These are phyloP conservation scores for Glaucomys volans DNA, from an alignment of 2,113 vertebrate genomes.

Conservation along the genomic window DNA sequence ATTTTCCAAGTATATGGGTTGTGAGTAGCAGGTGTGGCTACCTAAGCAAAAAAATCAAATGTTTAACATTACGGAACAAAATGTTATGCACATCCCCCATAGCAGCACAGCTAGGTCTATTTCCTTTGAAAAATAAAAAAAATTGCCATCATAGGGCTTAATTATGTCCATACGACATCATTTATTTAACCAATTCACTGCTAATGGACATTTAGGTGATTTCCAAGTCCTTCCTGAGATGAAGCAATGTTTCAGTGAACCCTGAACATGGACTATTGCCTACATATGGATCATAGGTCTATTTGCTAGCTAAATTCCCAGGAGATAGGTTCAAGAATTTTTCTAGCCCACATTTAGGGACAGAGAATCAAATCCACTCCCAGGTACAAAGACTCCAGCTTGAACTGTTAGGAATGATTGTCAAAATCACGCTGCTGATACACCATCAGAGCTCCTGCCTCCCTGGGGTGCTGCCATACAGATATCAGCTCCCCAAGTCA, in stretches of 20 bases:
- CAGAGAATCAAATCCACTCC: background rate
- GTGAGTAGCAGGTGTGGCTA: background rate
- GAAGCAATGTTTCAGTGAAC: background rate
- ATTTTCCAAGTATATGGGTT: background rate
- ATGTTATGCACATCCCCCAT: background rate
- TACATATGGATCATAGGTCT: background rate
- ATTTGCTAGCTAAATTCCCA: background rate
- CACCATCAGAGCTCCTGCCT: background rate
- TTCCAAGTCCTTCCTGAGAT: background rate
- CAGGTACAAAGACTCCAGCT: background rate
- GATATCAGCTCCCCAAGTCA: background rate
- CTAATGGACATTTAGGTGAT: background rate
- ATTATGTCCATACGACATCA: background rate
- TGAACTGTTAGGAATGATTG: background rate
- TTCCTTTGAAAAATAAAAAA: background rate
- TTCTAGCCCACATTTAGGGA: background rate
- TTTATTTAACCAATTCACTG: background rate
- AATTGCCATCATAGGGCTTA: background rate
- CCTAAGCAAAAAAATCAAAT: slow-evolving; percentile 1
- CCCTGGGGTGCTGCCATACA: background rate
- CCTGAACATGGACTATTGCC: background rate
- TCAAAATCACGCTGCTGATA: background rate
- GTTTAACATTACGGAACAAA: background rate
- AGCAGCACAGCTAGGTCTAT: background rate
- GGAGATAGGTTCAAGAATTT: slow-evolving; percentile 33